Base-by-base conservation (phyloP, 2,113 vertebrate species). In the Leuciscus idus region DNA sequence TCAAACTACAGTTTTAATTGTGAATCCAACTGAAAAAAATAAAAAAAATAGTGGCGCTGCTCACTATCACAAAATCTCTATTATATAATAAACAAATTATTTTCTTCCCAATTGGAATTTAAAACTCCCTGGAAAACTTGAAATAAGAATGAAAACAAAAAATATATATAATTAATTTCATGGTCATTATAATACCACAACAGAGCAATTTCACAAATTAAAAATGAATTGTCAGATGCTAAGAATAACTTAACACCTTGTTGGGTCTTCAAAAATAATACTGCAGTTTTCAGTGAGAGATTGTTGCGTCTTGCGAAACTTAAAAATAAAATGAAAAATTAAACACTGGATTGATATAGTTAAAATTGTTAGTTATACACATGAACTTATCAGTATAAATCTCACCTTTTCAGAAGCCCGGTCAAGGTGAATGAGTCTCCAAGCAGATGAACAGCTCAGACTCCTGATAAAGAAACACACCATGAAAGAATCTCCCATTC, bases 391-490 rank as follows among this genome's bases (percentile, higher is more conserved):
- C n/a, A 28, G 39, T 15, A 17, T 23, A 26, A 11, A 39, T 76
- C 79, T 87, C 74, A 87, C 88, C 26, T 48, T 62, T 64, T 72
- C 73, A 64, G 74, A 36, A 11, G 77, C 30, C 21, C 28, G 36
- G 30, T 79, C 73, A 89, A n/a, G 88, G 81, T 48, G 88, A 87
- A 50, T 55, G 86, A n/a, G 86, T 89, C 92, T 89, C 93, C 30
- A 93, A 43, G 73, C 93, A 93, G 90, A 95, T 94, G 86, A 85
- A 93, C 52, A 94, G 92, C 89, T 89, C 87, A 33, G 89, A 88
- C 52, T 94, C 92, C 50, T 92, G 30, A 62, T 19, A 15, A 81
- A 76, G 2, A 77, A 68, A 92, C 90, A 52, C 50, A 52, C 17
- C 50, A 91, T 13, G 19, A 73, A 36, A 17, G 50, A 52, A 1